Evolutionary conservation across 2,888 invertebrate genomes (phyloP).

Genomic region (Hypsopygia costalis): DNA sequence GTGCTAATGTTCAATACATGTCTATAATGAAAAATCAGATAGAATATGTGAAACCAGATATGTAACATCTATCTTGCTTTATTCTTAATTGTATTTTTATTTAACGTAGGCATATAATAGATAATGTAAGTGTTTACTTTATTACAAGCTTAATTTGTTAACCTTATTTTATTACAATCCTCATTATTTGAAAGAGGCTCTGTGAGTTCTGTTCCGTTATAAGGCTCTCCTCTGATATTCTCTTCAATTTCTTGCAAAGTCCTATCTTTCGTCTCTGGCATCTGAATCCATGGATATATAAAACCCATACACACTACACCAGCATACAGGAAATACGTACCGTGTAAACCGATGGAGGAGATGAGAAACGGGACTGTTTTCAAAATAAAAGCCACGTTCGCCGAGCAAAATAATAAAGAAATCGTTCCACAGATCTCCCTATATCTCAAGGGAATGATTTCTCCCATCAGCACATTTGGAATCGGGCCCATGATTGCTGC

Average conservation of each 20-base stretch:
- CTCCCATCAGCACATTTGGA: constrained; percentile 22
- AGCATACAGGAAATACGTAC: constrained; percentile 13
- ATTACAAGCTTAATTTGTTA: too few relatives aligned
- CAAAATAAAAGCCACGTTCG: constrained; percentile 18
- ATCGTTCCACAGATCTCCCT: constrained; percentile 30
- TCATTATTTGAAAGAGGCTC: not conserved
- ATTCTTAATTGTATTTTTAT: too few relatives aligned
- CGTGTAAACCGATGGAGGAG: constrained; percentile 20
- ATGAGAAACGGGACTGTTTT: constrained; percentile 22
- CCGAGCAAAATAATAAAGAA: constrained; percentile 22
- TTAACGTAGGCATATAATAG: too few relatives aligned
- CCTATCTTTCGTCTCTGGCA: constrained; percentile 9
- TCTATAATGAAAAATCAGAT: too few relatives aligned
- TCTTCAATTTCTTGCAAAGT: too few relatives aligned
- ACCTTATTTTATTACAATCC: too few relatives aligned
- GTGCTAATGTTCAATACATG: too few relatives aligned
- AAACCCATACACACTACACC: constrained; percentile 8
- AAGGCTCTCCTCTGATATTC: too few relatives aligned
- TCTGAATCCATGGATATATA: not conserved
- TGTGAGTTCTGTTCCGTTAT: too few relatives aligned
- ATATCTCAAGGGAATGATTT: constrained; percentile 25
- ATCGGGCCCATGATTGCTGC: constrained; percentile 20
- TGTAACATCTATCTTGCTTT: too few relatives aligned
- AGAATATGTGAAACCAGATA: too few relatives aligned
- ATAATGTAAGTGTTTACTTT: too few relatives aligned